Evolutionary conservation across 1,140 invertebrate species (phyloP).

Genomic region (Cataglyphis hispanica): DNA sequence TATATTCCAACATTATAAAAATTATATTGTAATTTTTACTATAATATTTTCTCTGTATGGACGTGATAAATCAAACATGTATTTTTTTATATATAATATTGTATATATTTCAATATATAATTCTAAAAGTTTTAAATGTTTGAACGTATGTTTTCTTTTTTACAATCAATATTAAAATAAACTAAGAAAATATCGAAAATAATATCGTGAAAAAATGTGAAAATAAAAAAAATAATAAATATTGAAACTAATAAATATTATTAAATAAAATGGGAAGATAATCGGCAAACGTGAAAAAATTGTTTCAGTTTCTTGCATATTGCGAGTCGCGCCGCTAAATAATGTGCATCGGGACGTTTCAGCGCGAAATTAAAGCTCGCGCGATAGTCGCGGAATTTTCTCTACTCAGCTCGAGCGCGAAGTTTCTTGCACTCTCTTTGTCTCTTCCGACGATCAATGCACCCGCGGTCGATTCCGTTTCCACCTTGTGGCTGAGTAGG

Average conservation of each 20-base stretch:
- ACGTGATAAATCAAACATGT: neutral
- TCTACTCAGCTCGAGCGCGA: slow-evolving; percentile 59
- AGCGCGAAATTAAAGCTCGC: slow-evolving; percentile 46
- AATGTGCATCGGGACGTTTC: slow-evolving; percentile 28
- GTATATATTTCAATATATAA: no score
- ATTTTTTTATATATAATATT: neutral
- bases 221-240: no score
- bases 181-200: no score
- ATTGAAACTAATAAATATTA: no score
- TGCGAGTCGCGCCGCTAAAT: neutral
- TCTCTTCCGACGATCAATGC: slow-evolving; percentile 44
- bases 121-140: no score
- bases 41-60: neutral
- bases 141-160: no score
- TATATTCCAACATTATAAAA: neutral
- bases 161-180: no score
- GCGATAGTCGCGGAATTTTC: slow-evolving; percentile 74
- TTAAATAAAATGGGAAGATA: neutral
- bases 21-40: no score
- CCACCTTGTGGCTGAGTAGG: slow-evolving; percentile 43
- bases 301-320: neutral
- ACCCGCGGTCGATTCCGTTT: slow-evolving; percentile 40
- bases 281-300: neutral
- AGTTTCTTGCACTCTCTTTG: slow-evolving; percentile 70
- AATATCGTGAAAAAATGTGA: no score